These are phyloP conservation scores for Amazonetta brasiliensis DNA, from an alignment of 2,797 vertebrate genomes.

Conservation along the genomic window DNA sequence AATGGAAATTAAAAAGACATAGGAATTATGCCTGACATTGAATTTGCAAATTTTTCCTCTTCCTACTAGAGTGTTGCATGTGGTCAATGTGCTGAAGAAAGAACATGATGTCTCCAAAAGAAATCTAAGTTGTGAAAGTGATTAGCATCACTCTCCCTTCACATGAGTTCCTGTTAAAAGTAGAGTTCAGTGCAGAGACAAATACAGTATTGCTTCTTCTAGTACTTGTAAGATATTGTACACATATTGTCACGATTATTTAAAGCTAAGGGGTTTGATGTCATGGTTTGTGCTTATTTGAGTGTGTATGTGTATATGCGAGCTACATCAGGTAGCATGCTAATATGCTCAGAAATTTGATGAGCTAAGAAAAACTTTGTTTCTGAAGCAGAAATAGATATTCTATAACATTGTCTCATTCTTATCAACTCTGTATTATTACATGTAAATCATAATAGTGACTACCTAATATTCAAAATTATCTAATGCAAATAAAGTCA, in stretches of 20 bases:
- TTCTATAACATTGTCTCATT: not conserved
- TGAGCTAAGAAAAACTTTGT: not conserved
- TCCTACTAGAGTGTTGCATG: not conserved
- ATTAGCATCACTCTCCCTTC: not conserved
- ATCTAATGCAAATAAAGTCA: not conserved
- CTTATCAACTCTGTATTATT: not conserved
- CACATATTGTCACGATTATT: not conserved
- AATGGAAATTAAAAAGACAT: not conserved
- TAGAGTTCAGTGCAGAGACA: not conserved
- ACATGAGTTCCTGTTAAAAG: not conserved
- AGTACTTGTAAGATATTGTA: not conserved
- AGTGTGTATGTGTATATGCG: accelerated
- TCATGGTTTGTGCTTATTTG: not conserved
- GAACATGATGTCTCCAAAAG: not conserved
- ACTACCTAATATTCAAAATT: not conserved
- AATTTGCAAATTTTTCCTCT: conserved; percentile 3
- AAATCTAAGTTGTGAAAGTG: not conserved
- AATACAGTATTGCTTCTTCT: not conserved
- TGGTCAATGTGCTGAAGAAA: not conserved
- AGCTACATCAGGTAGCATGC: not conserved
- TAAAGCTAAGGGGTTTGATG: not conserved
- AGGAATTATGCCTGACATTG: not conserved
- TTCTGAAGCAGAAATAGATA: not conserved
- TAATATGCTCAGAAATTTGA: not conserved
- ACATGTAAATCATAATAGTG: not conserved